A percentile compares a stretch with the other conserved stretches of the same genome.
phyloP scores from a whole-genome alignment of 1,140 invertebrate genomes.

The Rhyacophila brunnea region DNA sequence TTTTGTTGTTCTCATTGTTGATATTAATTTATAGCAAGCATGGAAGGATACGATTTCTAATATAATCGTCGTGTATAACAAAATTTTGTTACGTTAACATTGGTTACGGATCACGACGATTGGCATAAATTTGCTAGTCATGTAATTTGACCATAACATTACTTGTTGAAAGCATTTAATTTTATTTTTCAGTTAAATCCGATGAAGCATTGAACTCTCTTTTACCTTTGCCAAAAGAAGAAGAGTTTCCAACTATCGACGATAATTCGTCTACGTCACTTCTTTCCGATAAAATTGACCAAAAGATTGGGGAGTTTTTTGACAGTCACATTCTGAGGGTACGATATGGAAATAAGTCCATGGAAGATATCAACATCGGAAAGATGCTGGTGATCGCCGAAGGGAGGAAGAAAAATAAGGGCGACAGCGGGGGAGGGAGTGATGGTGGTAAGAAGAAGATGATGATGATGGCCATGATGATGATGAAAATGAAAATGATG shows the following conservation, averaged over 20 bases:
- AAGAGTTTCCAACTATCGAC: background rate
- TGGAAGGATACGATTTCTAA: too few species aligned
- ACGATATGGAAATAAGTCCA: constrained; percentile 34
- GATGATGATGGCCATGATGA: constrained; percentile 63
- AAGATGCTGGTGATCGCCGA: constrained; percentile 50
- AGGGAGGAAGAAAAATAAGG: constrained; percentile 38
- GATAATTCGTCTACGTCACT: background rate
- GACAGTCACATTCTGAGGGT: constrained; percentile 50
- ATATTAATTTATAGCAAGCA: too few species aligned
- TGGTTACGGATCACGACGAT: too few species aligned
- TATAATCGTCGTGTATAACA: too few species aligned
- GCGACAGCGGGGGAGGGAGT: constrained; percentile 41
- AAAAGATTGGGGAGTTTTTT: constrained; percentile 56
- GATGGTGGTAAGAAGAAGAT: constrained; percentile 60
- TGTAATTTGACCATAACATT: too few species aligned
- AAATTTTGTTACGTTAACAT: too few species aligned
- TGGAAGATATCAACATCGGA: constrained; percentile 45
- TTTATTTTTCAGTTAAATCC: too few species aligned
- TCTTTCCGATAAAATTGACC: constrained; percentile 49
- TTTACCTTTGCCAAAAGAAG: too few species aligned
- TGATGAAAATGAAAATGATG: constrained; percentile 61
- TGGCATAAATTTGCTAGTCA: too few species aligned
- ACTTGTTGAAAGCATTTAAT: too few species aligned
- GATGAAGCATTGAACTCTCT: too few species aligned
- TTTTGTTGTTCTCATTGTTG: too few species aligned